A percentile compares a stretch with the other conserved stretches of the same genome.
Conservation (phyloP, 2,113 vertebrate species). For the Otis tarda region DNA sequence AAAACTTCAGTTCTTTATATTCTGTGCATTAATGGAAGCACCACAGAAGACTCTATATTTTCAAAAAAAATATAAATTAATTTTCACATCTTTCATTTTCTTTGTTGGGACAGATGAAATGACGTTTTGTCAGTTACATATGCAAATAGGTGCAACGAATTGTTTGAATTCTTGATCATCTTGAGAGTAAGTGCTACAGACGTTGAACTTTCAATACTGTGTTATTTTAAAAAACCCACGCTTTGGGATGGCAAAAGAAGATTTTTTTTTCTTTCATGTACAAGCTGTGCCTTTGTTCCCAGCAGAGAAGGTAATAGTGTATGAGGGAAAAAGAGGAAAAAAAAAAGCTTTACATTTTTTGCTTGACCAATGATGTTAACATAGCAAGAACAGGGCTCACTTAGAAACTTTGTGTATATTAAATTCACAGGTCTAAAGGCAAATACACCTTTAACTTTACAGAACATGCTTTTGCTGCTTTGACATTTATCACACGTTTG, state of each 20-base stretch:
- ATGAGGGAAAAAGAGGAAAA: rapidly evolving
- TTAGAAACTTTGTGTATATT: constrained; percentile 8
- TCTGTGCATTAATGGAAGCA: neutral
- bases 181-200: constrained; percentile 2
- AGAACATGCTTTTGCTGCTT: neutral
- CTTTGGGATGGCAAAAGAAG: neutral
- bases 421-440: constrained; percentile 30
- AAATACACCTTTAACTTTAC: constrained; percentile 36
- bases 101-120: constrained; percentile 18
- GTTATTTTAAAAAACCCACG: neutral
- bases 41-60: neutral
- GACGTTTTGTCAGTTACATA: constrained; percentile 14
- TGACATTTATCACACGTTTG: constrained; percentile 46
- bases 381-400: neutral
- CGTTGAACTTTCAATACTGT: neutral
- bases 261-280: neutral
- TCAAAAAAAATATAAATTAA: neutral
- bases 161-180: constrained; percentile 12
- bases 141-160: neutral
- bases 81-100: neutral
- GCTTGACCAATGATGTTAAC: neutral
- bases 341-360: neutral
- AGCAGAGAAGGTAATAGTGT: neutral
- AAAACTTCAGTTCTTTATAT: neutral
- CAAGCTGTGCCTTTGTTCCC: neutral